These are phyloP conservation scores for Oreochromis niloticus DNA, from an alignment of 2,113 vertebrate species.

Conservation along the genomic window DNA sequence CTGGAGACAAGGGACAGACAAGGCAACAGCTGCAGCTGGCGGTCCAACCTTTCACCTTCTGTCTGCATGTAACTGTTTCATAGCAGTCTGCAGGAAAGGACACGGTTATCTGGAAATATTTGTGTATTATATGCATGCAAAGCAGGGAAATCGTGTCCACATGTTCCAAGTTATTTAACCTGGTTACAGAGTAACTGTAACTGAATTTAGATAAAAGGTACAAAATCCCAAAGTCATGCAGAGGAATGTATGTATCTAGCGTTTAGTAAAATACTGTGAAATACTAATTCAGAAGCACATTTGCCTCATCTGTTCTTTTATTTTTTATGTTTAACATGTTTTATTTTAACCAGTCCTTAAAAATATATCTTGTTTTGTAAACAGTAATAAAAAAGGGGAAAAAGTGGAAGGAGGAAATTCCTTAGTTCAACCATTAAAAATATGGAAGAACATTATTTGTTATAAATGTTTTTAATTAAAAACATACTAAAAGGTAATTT, in stretches of 20 bases:
- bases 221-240: neutral
- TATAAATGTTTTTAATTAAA: neutral
- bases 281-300: neutral
- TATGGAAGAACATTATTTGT: neutral
- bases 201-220: neutral
- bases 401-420: neutral
- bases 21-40: conserved; percentile 64
- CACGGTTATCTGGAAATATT: neutral
- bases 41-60: conserved; percentile 33
- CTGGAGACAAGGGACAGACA: conserved; percentile 56
- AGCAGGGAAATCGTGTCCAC: neutral
- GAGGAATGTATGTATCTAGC: neutral
- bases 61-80: neutral
- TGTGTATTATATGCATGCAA: neutral
- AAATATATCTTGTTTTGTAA: neutral
- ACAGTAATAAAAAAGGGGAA: neutral
- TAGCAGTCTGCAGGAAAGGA: neutral
- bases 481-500: neutral
- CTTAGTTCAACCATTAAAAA: neutral
- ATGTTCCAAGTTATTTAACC: neutral
- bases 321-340: neutral
- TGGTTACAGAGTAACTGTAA: neutral
- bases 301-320: neutral
- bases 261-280: neutral
- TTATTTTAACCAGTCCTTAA: neutral